Conservation (phyloP, 2,888 invertebrate genomes). For the Leistus spinibarbis region DNA sequence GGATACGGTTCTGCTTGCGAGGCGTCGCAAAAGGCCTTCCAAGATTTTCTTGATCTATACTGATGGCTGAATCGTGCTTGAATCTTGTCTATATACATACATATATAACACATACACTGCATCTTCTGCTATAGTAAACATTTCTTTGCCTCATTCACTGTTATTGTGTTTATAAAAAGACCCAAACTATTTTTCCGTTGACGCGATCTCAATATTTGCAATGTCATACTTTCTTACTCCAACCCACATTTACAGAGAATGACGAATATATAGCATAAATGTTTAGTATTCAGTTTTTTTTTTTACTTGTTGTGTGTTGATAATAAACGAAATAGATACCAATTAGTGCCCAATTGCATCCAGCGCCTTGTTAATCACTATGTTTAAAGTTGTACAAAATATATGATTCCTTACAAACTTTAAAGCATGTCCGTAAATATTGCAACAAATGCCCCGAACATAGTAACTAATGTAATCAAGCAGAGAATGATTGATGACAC, state of each 20-base stretch:
- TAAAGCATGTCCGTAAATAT: no score
- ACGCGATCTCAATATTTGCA: slow-evolving; percentile 10
- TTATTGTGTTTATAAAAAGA: slow-evolving; percentile 34
- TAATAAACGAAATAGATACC: no score
- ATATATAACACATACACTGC: background rate
- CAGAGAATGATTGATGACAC: background rate
- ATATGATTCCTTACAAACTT: background rate
- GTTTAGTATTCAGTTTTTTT: no score
- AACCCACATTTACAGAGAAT: no score
- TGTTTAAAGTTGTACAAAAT: no score
- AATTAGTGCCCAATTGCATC: no score
- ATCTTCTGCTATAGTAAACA: slow-evolving; percentile 31
- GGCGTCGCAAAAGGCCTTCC: slow-evolving; percentile 1
- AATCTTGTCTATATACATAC: slow-evolving; percentile 5
- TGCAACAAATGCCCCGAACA: background rate
- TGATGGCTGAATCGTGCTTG: slow-evolving; percentile 17
- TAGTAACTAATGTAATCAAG: background rate
- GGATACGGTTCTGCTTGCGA: background rate
- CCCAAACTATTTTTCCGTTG: slow-evolving; percentile 24
- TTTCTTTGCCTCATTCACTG: slow-evolving; percentile 26
- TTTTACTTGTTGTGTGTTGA: no score
- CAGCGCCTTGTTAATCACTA: no score
- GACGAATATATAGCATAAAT: no score
- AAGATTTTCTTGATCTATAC: slow-evolving; percentile 29
- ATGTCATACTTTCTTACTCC: background rate